These are phyloP conservation scores for Semnornis frantzii DNA, from an alignment of 2,113 vertebrate species.

Conservation along the genomic window DNA sequence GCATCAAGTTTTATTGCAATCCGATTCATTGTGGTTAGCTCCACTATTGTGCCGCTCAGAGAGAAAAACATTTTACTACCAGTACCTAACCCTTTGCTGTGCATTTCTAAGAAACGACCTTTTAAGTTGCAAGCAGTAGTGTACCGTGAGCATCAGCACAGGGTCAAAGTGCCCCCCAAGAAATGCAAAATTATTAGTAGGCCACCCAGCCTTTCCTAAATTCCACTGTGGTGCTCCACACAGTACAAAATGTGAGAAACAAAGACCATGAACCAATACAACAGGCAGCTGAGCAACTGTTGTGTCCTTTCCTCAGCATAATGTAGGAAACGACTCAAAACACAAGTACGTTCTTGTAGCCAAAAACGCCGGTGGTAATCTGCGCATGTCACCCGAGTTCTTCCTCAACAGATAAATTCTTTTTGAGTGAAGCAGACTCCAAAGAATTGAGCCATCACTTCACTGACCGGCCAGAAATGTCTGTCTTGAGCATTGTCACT, in stretches of 20 bases:
- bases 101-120: neutral
- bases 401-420: neutral
- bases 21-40: no score
- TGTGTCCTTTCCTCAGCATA: accelerated
- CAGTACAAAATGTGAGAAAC: neutral
- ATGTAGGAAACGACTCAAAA: accelerated
- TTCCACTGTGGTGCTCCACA: neutral
- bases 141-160: accelerated
- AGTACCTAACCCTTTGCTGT: neutral
- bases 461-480: neutral
- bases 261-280: neutral
- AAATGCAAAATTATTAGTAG: no score
- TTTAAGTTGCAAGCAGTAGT: neutral
- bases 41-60: neutral
- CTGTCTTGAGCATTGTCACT: neutral
- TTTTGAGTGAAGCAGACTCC: neutral
- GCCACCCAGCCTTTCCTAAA: neutral
- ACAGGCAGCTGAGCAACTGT: neutral
- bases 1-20: neutral
- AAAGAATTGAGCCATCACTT: neutral
- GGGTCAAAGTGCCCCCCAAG: neutral
- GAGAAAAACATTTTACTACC: neutral
- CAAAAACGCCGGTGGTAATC: neutral
- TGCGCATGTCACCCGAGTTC: neutral
- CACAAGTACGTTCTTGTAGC: accelerated